Conservation (phyloP, 2,888 invertebrate genomes). For the Ellobium chinense region DNA sequence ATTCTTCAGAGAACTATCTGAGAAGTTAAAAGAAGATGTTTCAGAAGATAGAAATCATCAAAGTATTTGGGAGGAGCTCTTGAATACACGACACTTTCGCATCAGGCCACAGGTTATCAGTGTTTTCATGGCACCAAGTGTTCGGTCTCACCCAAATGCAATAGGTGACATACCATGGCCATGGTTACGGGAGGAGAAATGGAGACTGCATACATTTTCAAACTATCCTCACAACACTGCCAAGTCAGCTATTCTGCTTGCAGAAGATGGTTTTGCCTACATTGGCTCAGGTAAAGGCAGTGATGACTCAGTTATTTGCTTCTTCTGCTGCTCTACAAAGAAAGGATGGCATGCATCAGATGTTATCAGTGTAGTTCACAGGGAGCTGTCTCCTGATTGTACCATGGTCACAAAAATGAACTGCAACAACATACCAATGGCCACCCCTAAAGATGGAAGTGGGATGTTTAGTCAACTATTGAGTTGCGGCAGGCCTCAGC, state of each 20-base stretch:
- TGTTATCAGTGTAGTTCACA: constrained; percentile 24
- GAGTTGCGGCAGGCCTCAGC: background rate
- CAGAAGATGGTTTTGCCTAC: constrained; percentile 43
- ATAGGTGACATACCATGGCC: constrained; percentile 38
- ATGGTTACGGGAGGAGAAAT: constrained; percentile 33
- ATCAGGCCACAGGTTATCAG: background rate
- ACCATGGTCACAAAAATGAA: constrained; percentile 32
- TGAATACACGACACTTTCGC: no score
- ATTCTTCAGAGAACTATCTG: no score
- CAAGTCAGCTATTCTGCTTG: constrained; percentile 38
- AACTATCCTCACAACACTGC: constrained; percentile 30
- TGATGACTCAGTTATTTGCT: constrained; percentile 41
- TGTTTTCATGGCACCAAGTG: constrained; percentile 1
- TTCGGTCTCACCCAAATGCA: constrained; percentile 1
- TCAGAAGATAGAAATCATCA: no score
- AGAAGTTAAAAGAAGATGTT: no score
- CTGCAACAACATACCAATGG: constrained; percentile 43
- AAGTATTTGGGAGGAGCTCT: no score
- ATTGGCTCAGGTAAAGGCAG: constrained; percentile 24
- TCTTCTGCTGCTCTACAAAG: constrained; percentile 33
- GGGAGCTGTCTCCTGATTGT: constrained; percentile 35
- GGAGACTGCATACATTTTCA: constrained; percentile 32
- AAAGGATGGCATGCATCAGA: constrained; percentile 20
- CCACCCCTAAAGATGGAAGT: background rate
- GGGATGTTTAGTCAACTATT: background rate